Evolutionary conservation across 2,888 invertebrate species (phyloP).

Genomic region (Nezara viridula): DNA sequence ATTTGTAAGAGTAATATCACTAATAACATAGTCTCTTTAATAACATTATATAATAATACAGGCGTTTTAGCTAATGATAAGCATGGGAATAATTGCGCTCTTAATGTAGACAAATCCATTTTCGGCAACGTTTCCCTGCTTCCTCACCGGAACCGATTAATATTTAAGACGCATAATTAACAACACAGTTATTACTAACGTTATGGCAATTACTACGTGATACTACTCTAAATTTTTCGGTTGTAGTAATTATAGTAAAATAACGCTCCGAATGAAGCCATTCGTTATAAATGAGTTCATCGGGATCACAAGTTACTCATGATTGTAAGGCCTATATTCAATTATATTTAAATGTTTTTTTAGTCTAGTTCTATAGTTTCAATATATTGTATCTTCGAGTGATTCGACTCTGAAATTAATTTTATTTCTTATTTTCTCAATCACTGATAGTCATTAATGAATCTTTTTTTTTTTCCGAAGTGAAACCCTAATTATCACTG

Average conservation of each 20-base stretch:
- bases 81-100: background rate
- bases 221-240: background rate
- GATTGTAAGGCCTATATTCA: background rate
- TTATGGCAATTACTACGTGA: background rate
- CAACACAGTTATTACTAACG: background rate
- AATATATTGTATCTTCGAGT: too few relatives aligned
- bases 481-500: too few relatives aligned
- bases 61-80: slow-evolving; percentile 7
- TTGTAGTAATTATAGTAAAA: background rate
- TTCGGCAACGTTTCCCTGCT: background rate
- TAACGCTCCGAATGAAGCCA: background rate
- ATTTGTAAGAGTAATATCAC: background rate
- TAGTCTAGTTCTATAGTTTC: too few relatives aligned
- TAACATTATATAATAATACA: background rate
- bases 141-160: background rate
- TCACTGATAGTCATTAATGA: too few relatives aligned
- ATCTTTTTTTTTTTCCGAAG: too few relatives aligned
- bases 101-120: background rate
- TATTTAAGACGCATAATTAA: background rate
- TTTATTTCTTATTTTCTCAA: too few relatives aligned
- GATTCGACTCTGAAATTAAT: too few relatives aligned
- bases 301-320: background rate
- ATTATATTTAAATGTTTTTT: too few relatives aligned
- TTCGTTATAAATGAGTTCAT: background rate
- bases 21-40: background rate